Evolutionary conservation across 2,113 vertebrate genomes (phyloP), one percentile per base, ranked within the genome.

Genomic region (Hippocampus comes): DNA sequence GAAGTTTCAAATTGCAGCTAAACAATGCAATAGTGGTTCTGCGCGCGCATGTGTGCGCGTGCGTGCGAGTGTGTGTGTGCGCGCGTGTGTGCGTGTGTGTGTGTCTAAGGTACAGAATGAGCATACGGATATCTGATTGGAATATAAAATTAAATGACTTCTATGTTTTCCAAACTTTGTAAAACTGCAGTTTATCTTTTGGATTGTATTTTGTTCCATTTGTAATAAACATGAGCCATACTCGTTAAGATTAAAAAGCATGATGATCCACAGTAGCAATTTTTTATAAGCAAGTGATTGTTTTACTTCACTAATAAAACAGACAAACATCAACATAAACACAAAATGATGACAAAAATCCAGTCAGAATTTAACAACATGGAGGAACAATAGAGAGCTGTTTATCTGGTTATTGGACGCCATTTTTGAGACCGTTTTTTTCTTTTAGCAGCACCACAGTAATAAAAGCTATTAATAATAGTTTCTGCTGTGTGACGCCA

Each of bases 11-110:
- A 72, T 57, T 21, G 41, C 69, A 64, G 67, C 48, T 42, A 30
- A 79, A 78, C 34, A 79, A 77, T 41, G 21, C 30, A 72, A 63
- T 69, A 68, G 61, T 69, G 60, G 21, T 67, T 80, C 63, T 75
- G 67, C 12, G 49, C 8, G 18, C 7, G 21, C 9, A 41, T 41
- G 57, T 34, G 21, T 3, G 27, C 27, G 27, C 27, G 27, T 30
- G 27, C 3, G 27, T 68, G 30, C 73, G 65, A 78, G 59, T 57
- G 51, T 49, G 49, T 69, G 34, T 30, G 41, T 30, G 30, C 25
- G 25, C 25, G 25, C 25, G 30, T 71, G 67, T 79, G 59, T 57
- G 51, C 43, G 49, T 69, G 30, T 30, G 30, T 30, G 30, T 10
- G 42, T 48, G 9, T 48, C 4, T 34, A 0, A 34, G 30, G 30